A percentile compares a stretch with the other conserved stretches of the same genome.
These are phyloP conservation scores for Abrostola tripartita DNA, from an alignment of 2,888 invertebrate genomes.

Conservation along the genomic window DNA sequence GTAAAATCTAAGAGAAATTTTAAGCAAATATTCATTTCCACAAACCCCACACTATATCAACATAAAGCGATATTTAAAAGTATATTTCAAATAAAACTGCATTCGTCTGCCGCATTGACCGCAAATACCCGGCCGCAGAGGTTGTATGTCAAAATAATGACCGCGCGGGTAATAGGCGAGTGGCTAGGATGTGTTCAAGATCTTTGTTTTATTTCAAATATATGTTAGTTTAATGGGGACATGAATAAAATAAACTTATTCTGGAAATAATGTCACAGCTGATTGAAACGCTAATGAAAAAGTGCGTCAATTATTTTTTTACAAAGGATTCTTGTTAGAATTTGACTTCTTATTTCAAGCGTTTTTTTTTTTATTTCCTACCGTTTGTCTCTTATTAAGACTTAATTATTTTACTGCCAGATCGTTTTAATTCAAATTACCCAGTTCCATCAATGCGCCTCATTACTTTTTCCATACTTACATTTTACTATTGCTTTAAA, in stretches of 20 bases:
- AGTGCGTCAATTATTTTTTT: not conserved
- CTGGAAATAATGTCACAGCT: conserved; percentile 5
- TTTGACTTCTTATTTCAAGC: not conserved
- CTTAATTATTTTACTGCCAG: conserved; percentile 3
- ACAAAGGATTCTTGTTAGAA: conserved; percentile 29
- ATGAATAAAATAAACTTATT: conserved; percentile 11
- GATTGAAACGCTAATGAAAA: not conserved
- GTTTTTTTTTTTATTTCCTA: not conserved
- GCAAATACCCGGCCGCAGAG: conserved; percentile 79
- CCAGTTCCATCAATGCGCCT: conserved; percentile 15
- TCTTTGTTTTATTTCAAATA: conserved; percentile 54
- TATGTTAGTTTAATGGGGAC: conserved; percentile 47
- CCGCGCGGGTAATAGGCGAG: conserved; percentile 75
- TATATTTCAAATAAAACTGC: conserved; percentile 81
- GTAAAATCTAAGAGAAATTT: conserved; percentile 13
- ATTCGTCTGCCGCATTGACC: conserved; percentile 82
- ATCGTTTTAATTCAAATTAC: not conserved
- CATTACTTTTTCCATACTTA: conserved; percentile 31
- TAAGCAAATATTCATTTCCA: conserved; percentile 24
- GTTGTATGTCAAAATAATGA: conserved; percentile 87
- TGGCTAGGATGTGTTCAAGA: conserved; percentile 48
- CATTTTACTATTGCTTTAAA: conserved; percentile 27
- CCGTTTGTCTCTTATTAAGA: not conserved
- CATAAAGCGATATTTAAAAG: conserved; percentile 77
- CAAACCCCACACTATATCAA: conserved; percentile 74